Evolutionary conservation across 2,113 vertebrate genomes (phyloP), one percentile per base, ranked within the genome.

Genomic region (Telmatochromis brachygnathus): DNA sequence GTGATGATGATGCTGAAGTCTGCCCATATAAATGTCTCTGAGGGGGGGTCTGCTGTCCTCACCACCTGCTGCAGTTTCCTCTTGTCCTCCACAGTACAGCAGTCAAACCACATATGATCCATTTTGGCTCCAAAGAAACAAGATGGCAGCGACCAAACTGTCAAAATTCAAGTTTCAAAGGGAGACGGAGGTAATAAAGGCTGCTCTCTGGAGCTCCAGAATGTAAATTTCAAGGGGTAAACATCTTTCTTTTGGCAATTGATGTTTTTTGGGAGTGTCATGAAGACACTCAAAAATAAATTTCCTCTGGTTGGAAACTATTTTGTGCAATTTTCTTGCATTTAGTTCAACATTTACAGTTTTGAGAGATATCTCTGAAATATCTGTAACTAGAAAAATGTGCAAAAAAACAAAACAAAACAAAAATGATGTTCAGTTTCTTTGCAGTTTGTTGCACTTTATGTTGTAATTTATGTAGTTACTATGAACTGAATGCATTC

Each of bases 41-140:
- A 60, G 56, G 5, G 14, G 26, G 56, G 8, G 0, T 58, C 13
- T 19, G 15, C 26, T 0, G 1, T 0, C 3, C 26, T 60, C 56
- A 60, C 0, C 56, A 60, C 56, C 56, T 0, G 1, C 15, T 33
- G 56, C 17, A 11, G 1, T 11, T 35, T 62, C 0, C 17, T 62
- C 58, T 19, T 35, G 15, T 35, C 30, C 1, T n/a, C 30, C 58
- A 12, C 30, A 35, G 30, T 11, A n/a, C 58, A 62, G 58, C 30
- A 35, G 58, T 62, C 15, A 33, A 35, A 62, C 58, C 30, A 62
- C 6, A 65, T 35, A 1, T n/a, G 60, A 65, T 65, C 60, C 6
- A 5, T 21, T 65, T 8, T 37, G 60, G 60, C 60, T 65, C 60
- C 10, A 65, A 2, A 65, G 19, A 65, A 65, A 65, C 19, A 65